These are phyloP conservation scores for Ptilonorhynchus violaceus DNA, from an alignment of 2,113 vertebrate genomes.

Conservation along the genomic window DNA sequence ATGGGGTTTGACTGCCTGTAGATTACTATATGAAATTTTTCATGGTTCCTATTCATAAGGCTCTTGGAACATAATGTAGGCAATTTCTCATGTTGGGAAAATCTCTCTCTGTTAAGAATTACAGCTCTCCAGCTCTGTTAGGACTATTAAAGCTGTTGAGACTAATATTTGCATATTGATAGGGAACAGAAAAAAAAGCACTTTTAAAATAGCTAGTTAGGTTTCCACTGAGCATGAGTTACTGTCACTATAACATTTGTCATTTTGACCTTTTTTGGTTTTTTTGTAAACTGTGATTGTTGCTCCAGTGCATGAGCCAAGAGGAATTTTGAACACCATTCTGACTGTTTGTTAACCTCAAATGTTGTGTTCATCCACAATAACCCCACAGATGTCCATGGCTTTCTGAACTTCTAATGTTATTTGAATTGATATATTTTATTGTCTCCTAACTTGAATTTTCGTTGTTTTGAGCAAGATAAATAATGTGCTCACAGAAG, in stretches of 20 bases:
- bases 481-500: not conserved
- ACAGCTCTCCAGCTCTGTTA: not conserved
- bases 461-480: not conserved
- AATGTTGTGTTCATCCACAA: not conserved
- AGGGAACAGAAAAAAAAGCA: not conserved
- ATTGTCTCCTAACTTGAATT: not conserved
- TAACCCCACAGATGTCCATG: not conserved
- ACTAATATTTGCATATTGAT: not conserved
- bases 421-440: not conserved
- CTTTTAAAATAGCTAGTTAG: not conserved
- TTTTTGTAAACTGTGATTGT: not conserved
- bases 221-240: not conserved
- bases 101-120: not conserved
- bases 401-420: not conserved
- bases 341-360: not conserved
- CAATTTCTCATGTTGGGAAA: not conserved
- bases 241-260: not conserved
- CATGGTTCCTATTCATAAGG: not conserved
- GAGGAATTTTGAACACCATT: not conserved
- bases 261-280: conserved; percentile 1
- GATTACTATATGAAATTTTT: not conserved
- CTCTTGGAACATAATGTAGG: not conserved
- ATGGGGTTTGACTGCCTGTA: not conserved
- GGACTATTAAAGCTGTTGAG: not conserved
- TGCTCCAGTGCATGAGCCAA: not conserved